These are phyloP conservation scores for Steinernema feltiae DNA, from an alignment of 1,140 invertebrate species.

Conservation along the genomic window DNA sequence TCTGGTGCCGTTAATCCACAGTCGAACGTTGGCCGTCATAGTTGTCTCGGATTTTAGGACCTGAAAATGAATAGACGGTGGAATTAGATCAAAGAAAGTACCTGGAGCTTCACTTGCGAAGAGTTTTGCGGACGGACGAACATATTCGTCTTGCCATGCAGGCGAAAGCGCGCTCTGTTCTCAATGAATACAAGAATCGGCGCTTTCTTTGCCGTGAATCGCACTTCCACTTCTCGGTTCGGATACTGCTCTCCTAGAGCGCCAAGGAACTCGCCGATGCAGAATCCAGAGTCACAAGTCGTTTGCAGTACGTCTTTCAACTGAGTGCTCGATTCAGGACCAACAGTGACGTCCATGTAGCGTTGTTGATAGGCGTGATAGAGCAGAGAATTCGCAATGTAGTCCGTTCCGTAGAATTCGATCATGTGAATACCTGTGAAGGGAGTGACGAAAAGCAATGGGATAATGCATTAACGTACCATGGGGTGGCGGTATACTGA, in stretches of 20 bases:
- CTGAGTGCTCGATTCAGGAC: slow-evolving; percentile 44
- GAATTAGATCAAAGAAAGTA: slow-evolving; percentile 22
- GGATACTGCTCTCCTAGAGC: slow-evolving; percentile 51
- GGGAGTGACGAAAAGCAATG: background rate
- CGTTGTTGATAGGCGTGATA: slow-evolving; percentile 54
- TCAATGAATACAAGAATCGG: slow-evolving; percentile 56
- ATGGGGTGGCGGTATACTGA: slow-evolving; percentile 51
- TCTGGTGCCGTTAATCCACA: slow-evolving; percentile 43
- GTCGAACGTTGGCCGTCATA: slow-evolving; percentile 54
- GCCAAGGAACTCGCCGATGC: slow-evolving; percentile 55
- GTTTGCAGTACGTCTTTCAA: slow-evolving; percentile 50
- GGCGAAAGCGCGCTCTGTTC: slow-evolving; percentile 47
- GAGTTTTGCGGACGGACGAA: slow-evolving; percentile 42
- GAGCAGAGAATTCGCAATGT: slow-evolving; percentile 57
- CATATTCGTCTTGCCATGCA: slow-evolving; percentile 55
- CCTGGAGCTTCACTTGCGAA: slow-evolving; percentile 38
- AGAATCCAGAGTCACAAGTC: slow-evolving; percentile 50
- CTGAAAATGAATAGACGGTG: too few species aligned
- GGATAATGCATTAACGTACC: slow-evolving; percentile 27
- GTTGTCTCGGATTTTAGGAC: slow-evolving; percentile 52
- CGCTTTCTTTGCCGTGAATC: slow-evolving; percentile 54
- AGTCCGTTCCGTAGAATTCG: slow-evolving; percentile 55
- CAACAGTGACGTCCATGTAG: slow-evolving; percentile 53
- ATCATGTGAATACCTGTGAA: slow-evolving; percentile 51
- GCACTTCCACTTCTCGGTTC: slow-evolving; percentile 52